These are phyloP conservation scores for Hydropsyche betteni DNA, from an alignment of 2,888 invertebrate genomes.

Conservation along the genomic window DNA sequence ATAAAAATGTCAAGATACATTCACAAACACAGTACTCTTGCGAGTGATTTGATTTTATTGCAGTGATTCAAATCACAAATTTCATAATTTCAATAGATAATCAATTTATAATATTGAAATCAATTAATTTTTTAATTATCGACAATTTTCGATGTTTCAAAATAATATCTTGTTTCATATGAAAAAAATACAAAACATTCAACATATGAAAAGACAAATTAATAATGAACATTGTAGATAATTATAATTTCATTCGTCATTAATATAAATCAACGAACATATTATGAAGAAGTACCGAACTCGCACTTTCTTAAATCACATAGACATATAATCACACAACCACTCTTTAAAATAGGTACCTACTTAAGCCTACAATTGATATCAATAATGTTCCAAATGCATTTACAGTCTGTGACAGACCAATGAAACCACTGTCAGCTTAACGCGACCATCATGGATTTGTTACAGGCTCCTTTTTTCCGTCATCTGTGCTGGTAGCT, in stretches of 20 bases:
- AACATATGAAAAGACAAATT: too few relatives aligned
- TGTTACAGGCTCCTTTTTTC: constrained; percentile 72
- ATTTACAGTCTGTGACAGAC: constrained; percentile 23
- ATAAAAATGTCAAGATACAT: too few relatives aligned
- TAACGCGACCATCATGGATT: constrained; percentile 68
- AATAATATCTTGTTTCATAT: too few relatives aligned
- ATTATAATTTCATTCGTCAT: background rate
- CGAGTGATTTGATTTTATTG: background rate
- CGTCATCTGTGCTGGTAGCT: constrained; percentile 69
- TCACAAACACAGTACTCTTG: too few relatives aligned
- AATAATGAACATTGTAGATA: background rate
- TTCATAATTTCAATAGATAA: background rate
- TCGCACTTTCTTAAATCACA: constrained; percentile 32
- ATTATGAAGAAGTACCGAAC: background rate
- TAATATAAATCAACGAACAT: background rate
- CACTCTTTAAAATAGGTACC: constrained; percentile 46
- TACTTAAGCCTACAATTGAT: constrained; percentile 43
- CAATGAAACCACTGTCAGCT: background rate
- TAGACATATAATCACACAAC: constrained; percentile 40
- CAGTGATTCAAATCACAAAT: background rate
- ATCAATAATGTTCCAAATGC: constrained; percentile 29
- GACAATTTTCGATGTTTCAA: too few relatives aligned
- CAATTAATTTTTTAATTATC: too few relatives aligned
- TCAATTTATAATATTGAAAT: too few relatives aligned
- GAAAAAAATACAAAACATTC: too few relatives aligned